Conservation (phyloP, 23 tunicate genomes). For the Styela plicata region DNA sequence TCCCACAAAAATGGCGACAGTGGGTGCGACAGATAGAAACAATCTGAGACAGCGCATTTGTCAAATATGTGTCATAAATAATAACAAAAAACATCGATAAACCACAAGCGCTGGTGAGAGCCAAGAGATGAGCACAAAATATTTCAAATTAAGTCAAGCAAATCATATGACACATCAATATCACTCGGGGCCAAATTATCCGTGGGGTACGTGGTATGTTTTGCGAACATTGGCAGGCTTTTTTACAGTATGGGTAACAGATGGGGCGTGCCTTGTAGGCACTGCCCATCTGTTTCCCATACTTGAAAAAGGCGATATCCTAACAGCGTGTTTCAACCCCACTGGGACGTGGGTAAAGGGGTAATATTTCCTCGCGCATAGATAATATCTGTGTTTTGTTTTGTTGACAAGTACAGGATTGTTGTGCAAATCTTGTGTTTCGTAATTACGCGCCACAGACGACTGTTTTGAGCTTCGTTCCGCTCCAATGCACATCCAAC, state of each 20-base stretch:
- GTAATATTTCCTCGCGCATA: slow-evolving; percentile 1
- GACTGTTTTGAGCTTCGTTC: background rate
- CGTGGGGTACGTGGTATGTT: background rate
- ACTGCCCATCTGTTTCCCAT: no score
- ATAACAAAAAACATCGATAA: background rate
- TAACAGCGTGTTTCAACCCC: background rate
- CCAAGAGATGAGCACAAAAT: background rate
- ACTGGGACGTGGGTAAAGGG: background rate
- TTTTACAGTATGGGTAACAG: no score
- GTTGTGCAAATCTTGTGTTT: slow-evolving; percentile 29
- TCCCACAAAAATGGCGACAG: no score
- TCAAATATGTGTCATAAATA: background rate
- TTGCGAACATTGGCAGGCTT: background rate
- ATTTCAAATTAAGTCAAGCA: slow-evolving; percentile 15
- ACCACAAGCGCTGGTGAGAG: background rate
- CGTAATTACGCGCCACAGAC: slow-evolving; percentile 21
- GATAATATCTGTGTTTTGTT: slow-evolving; percentile 34
- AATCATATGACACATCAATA: slow-evolving; percentile 25
- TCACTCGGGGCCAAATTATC: background rate
- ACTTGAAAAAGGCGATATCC: background rate
- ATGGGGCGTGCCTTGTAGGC: no score
- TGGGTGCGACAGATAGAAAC: background rate
- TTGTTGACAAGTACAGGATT: slow-evolving; percentile 20
- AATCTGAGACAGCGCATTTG: background rate
- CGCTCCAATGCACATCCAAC: slow-evolving; percentile 23